Base-by-base conservation (phyloP, 2,797 vertebrate species). In the Megaceryle alcyon region DNA sequence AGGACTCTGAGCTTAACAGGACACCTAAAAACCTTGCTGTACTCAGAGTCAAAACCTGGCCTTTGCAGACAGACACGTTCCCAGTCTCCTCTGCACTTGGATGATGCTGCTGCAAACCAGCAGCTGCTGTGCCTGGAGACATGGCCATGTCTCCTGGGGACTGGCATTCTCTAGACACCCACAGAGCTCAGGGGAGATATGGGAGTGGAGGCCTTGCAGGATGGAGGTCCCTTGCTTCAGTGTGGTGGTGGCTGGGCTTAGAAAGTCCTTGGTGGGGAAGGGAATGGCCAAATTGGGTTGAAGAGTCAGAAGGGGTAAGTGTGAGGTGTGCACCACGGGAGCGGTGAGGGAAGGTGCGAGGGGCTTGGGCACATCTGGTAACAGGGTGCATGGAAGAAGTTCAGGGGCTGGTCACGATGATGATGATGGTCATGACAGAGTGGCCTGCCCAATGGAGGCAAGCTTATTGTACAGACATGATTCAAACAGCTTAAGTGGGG, bases 381-480 rank as follows among this genome's bases (percentile, higher is more conserved):
- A 57, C 28, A 35, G 10, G 10, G 14, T 20, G 9, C 18, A 1
- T 3, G n/a, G 14, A 65, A 1, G 1, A 57, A 48, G 39, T 8
- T 78, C 18, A 7, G 22, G 21, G 15, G 14, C 18, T 51, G 49
- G 10, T 64, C 11, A 22, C 10, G 31, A 37, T 39, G 22, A 25
- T 14, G 31, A 29, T 26, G 17, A 20, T 16, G 5, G 10, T 22
- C 16, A 43, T 16, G 37, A 22, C 1, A 4, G 7, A 28, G 44
- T 53, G n/a, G 28, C 20, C 28, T 85, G 46, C 23, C 5, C 20
- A n/a, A 33, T 33, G 26, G 18, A 41, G 12, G 28, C 15, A 70
- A 70, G 18, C 15, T 88, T 68, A 15, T 12, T 29, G 23, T 22
- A 43, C 16, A 83, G 37, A 28, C 14, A 1, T 22, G 9, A 37